Evolutionary conservation across 2,888 invertebrate species (phyloP).

Genomic region (Ochropleura plecta): DNA sequence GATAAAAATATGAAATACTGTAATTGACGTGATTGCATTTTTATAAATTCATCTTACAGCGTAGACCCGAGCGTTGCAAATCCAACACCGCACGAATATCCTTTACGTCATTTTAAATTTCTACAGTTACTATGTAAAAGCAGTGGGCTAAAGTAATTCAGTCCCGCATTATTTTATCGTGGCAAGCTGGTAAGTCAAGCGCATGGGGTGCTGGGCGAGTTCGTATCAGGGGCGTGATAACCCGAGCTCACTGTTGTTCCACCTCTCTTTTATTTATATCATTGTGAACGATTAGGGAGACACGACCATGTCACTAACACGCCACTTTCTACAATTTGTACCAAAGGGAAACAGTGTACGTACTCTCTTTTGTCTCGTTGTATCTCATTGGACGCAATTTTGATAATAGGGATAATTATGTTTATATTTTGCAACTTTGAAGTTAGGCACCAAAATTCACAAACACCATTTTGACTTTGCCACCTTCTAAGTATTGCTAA

Average conservation of each 20-base stretch:
- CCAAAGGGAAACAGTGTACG: neutral
- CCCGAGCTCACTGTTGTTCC: constrained; percentile 25
- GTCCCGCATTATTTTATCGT: constrained; percentile 51
- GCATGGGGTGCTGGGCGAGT: constrained; percentile 20
- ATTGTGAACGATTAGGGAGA: constrained; percentile 62
- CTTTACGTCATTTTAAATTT: neutral
- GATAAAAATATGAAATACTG: neutral
- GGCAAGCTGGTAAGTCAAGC: constrained; percentile 27
- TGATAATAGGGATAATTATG: neutral
- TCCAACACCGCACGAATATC: neutral
- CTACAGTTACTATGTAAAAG: neutral
- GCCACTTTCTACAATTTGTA: constrained; percentile 24
- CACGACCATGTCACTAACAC: constrained; percentile 54
- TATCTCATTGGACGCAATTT: neutral
- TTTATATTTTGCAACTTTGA: neutral
- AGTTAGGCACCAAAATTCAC: neutral
- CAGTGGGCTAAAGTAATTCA: neutral
- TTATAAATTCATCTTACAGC: neutral
- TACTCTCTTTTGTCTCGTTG: neutral
- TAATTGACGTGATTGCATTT: neutral
- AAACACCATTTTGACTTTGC: neutral
- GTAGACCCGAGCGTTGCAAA: neutral
- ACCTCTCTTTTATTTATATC: constrained; percentile 66
- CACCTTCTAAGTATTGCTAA: neutral
- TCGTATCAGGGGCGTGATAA: constrained; percentile 59